Evolutionary conservation across 2,113 vertebrate species (phyloP).

Genomic region (Oriolus oriolus): DNA sequence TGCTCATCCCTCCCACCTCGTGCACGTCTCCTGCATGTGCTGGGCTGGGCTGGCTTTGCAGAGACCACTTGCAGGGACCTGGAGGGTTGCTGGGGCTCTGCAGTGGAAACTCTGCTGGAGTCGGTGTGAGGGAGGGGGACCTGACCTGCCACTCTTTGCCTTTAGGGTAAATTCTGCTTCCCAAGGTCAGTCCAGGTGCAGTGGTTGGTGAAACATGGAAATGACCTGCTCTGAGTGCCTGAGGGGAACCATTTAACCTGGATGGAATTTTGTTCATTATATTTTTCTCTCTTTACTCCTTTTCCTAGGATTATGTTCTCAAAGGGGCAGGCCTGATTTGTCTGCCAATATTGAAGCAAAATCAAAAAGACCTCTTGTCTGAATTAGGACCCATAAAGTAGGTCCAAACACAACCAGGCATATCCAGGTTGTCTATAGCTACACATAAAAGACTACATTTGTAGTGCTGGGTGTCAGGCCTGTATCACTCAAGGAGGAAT

Average conservation of each 20-base stretch:
- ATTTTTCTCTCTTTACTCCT: neutral
- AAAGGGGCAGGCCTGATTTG: neutral
- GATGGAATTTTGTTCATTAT: neutral
- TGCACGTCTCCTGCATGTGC: neutral
- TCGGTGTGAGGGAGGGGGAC: neutral
- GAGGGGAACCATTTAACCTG: neutral
- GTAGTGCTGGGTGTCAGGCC: neutral
- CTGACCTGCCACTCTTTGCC: neutral
- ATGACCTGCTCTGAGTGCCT: neutral
- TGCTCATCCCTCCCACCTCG: neutral
- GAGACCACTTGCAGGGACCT: neutral
- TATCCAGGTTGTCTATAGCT: neutral
- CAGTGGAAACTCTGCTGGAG: neutral
- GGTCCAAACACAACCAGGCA: neutral
- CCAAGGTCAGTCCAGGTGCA: accelerated
- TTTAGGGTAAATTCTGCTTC: neutral
- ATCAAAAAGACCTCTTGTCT: neutral
- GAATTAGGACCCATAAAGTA: neutral
- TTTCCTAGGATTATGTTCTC: neutral
- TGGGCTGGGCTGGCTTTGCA: neutral
- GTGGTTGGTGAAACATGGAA: accelerated
- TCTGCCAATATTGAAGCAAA: neutral
- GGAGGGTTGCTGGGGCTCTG: neutral
- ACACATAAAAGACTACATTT: neutral
- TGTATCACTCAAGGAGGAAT: neutral